Base-by-base conservation (phyloP, 2,113 vertebrate genomes). In the Saguinus midas region DNA sequence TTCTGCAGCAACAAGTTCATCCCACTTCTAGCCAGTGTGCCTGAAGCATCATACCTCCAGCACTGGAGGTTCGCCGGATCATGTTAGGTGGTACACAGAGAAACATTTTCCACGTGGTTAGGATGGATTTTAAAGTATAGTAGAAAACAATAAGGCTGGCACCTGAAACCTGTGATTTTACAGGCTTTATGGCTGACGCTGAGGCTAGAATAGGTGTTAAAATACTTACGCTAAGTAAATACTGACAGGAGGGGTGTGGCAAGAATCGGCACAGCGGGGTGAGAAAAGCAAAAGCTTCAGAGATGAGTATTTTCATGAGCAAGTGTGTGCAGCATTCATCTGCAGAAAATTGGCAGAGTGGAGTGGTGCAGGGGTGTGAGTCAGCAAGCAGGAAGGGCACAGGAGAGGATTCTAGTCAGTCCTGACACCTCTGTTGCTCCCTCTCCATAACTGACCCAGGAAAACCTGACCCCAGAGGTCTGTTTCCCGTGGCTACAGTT, bases 311-410 rank as follows among this genome's bases (percentile, higher is more conserved):
- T 7, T 70, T 75, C 85, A 37, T 0, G 5, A 37, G 7, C 50
- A 76, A n/a, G 45, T 6, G 14, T 43, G 48, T 14, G 50, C 2
- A 52, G 61, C 40, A 35, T 1, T 50, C 45, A 58, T 58, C 0
- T 40, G 21, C 58, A 35, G 11, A 73, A 57, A 43, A 52, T 16
- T 0, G 13, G 12, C 52, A 64, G 8, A 14, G 55, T 5, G 1
- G 3, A 5, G 14, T 3, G 29, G 1, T 0, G 52, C 50, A 1
- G 11, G 55, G 66, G 61, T 55, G 12, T 32, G 83, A 45, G n/a
- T 50, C 40, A 16, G 58, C 1, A 0, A 32, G 40, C 5, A 0
- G 3, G 57, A 17, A 35, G 13, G 4, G 43, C 9, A 6, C 23
- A 29, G 70, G 70, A 61, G 27, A 40, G 14, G n/a, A 3, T 58